Base-by-base conservation (phyloP, 2,888 invertebrate genomes). In the Alsophila aescularia region DNA sequence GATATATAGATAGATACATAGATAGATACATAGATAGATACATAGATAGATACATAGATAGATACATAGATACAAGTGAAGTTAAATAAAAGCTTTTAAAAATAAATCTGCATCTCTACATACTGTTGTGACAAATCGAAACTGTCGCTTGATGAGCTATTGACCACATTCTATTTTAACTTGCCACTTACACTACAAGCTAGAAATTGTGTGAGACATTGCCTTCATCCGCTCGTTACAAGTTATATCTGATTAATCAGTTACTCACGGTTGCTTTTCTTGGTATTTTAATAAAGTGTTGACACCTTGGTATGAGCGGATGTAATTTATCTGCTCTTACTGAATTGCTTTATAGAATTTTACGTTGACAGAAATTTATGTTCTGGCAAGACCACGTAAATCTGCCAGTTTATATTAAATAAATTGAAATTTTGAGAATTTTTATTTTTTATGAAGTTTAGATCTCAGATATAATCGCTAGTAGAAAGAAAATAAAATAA, bases 181-280 rank as follows among this genome's bases (percentile, higher is more conserved):
- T 57, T 58, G 52, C 39, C 55, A 53, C 35, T 27, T 54, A 32
- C 47, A 37, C 37, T 52, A 27, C 47, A 37, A 40, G 50, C 29
- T 54, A 58, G 52, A 58, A 59, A 62, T 56, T 52, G 52, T 47
- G 51, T 63, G 63, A 69, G 44, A 61, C 49, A 69, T 66, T 56
- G 58, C 66, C 55, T 66, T 50, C 58, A 63, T 63, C 64, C 62
- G 62, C 50, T 61, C 43, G 53, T 51, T 52, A 35, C 8, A 24
- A 24, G 1, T 24, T 37, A 48, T n/a, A 48, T n/a, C 35, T 57
- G 53, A 61, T 62, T 53, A 55, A 60, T 60, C 54, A 58, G 29
- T 31, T 48, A 41, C 40, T 43, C 21, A 35, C 32, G 21, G 41
- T 18, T 34, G 40, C 45, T 48, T 42, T 29, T 45, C 32, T 29